Evolutionary conservation across 2,888 invertebrate species (phyloP).

Genomic region (Steromphala cineraria): DNA sequence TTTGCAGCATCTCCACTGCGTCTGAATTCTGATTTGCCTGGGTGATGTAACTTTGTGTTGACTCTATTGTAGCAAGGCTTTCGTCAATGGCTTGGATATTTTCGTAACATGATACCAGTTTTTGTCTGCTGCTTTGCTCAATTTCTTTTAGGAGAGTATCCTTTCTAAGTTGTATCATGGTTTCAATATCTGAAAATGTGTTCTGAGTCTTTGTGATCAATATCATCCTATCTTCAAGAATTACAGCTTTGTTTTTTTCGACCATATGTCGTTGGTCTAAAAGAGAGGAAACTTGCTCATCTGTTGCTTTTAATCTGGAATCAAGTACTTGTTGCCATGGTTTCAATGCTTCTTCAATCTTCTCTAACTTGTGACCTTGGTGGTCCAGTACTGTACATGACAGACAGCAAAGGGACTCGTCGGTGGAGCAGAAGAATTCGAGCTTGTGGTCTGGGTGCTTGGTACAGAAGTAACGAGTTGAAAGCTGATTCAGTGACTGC

Average conservation of each 20-base stretch:
- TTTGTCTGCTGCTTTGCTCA: not conserved
- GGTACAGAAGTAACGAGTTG: not conserved
- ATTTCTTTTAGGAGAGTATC: not conserved
- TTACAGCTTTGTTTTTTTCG: too few species aligned
- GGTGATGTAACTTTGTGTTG: not conserved
- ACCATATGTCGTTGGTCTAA: not conserved
- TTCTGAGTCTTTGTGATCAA: too few species aligned
- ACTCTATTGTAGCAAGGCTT: not conserved
- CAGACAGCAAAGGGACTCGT: not conserved
- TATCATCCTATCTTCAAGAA: too few species aligned
- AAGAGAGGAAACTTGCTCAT: not conserved
- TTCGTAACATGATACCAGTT: not conserved
- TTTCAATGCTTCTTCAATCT: not conserved
- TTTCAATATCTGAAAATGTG: too few species aligned
- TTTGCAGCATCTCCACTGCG: not conserved
- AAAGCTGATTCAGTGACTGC: not conserved
- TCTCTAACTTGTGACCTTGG: not conserved
- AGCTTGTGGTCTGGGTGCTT: not conserved
- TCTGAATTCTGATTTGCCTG: not conserved
- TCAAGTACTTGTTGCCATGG: not conserved
- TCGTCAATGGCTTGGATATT: not conserved
- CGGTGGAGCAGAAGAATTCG: not conserved
- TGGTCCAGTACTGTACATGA: not conserved
- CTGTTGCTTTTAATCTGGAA: not conserved
- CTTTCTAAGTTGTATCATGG: too few species aligned